Percentiles rank a stretch among this genome's conserved stretches.
These are phyloP conservation scores for Ladona fulva DNA, from an alignment of 1,140 invertebrate species.

Conservation along the genomic window DNA sequence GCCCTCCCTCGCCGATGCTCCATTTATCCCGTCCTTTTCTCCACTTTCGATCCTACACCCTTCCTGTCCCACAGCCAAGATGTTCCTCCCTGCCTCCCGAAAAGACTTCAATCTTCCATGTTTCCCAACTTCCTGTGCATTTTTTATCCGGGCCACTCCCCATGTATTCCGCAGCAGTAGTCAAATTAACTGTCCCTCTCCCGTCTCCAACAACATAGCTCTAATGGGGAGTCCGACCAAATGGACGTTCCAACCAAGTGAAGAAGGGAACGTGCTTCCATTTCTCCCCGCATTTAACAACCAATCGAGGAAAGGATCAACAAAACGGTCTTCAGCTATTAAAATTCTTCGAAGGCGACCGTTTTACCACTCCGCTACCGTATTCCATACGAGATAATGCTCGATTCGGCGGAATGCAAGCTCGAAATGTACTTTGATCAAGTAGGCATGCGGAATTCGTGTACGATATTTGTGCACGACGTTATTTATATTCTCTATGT, in stretches of 20 bases:
- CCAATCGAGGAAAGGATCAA: background rate
- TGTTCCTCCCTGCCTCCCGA: too few species aligned
- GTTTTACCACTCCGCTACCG: background rate
- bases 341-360: background rate
- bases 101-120: background rate
- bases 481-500: too few species aligned
- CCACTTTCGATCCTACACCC: background rate
- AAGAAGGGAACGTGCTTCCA: background rate
- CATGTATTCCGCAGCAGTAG: background rate
- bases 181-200: conserved; percentile 1
- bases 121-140: background rate
- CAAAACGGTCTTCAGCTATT: background rate
- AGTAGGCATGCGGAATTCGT: too few species aligned
- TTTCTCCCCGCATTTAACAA: background rate
- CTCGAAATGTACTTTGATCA: too few species aligned
- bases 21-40: background rate
- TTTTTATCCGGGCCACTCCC: background rate
- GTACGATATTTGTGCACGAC: too few species aligned
- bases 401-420: too few species aligned
- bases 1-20: background rate
- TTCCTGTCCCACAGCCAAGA: background rate
- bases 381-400: background rate
- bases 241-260: background rate
- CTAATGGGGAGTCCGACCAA: background rate
- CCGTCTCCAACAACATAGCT: background rate